These are phyloP conservation scores for Zophobas morio DNA, from an alignment of 1,140 invertebrate species.

Conservation along the genomic window DNA sequence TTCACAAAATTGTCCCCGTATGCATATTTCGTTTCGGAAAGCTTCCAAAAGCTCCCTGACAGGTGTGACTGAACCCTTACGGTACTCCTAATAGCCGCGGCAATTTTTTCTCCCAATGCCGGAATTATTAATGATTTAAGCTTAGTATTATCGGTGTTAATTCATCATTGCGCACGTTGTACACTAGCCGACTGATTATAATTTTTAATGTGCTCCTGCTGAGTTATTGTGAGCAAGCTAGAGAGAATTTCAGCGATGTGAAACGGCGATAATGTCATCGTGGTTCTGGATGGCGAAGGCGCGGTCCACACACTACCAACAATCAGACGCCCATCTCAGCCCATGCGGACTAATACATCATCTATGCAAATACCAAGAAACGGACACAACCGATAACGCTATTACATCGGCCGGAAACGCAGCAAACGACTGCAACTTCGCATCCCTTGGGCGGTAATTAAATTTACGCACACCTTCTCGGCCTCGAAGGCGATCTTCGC, in stretches of 20 bases:
- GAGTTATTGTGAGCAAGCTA: slow-evolving; percentile 35
- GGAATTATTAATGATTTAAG: slow-evolving; percentile 42
- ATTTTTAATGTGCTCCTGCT: slow-evolving; percentile 41
- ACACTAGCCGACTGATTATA: slow-evolving; percentile 39
- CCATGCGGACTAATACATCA: slow-evolving; percentile 28
- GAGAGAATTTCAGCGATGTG: slow-evolving; percentile 42
- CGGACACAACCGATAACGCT: slow-evolving; percentile 12
- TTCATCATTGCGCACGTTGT: slow-evolving; percentile 39
- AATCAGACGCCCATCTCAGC: slow-evolving; percentile 32
- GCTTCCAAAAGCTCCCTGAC: slow-evolving; percentile 22
- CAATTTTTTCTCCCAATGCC: slow-evolving; percentile 36
- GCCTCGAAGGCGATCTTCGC: background rate
- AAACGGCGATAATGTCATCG: slow-evolving; percentile 41
- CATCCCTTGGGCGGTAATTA: slow-evolving; percentile 7
- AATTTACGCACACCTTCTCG: slow-evolving; percentile 1
- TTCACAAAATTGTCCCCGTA: too few relatives aligned
- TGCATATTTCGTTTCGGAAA: background rate
- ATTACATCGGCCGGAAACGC: slow-evolving; percentile 19
- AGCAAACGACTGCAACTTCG: background rate
- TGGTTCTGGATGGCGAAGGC: slow-evolving; percentile 40
- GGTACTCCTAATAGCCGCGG: slow-evolving; percentile 13
- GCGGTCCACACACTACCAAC: slow-evolving; percentile 38
- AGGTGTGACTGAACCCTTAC: slow-evolving; percentile 26
- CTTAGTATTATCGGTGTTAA: slow-evolving; percentile 34
- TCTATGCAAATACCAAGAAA: slow-evolving; percentile 40